Base-by-base conservation (phyloP, 2,888 invertebrate species). In the Cataglyphis rosenhaueri region DNA sequence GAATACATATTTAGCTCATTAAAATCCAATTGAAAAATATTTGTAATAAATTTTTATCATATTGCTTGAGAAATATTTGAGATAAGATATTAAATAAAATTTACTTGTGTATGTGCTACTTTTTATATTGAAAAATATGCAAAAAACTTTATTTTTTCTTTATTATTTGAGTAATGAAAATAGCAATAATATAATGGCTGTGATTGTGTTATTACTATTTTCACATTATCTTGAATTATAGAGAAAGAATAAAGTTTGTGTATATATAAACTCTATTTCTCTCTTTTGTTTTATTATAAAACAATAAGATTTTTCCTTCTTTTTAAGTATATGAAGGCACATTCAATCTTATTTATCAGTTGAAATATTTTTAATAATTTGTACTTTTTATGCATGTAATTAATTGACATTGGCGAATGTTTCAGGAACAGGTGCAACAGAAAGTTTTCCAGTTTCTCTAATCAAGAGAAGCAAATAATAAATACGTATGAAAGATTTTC, bases 371-470 rank as follows among this genome's bases (percentile, higher is more conserved):
- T 55, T 48, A 44, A 32, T 79, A 81, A 15, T 82, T 68, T 59
- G 35, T 82, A 48, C 38, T 82, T 52, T 52, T 76, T 81, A 62
- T 59, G 57, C 32, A 57, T 15, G 48, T 75, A 48, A 65, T 75
- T 41, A 71, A 75, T 82, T 79, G 59, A 84, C 48, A 25, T 61
- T 82, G 84, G 83, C 83, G 52, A 84, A 88, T 89, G 89, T 89
- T 89, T 87, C 87, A 89, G 89, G 86, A 38, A 79, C 81, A 84
- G 76, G 83, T 44, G 81, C 81, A 62, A 73, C 38, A 82, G 41
- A 70, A 78, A 81, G 62, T 73, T 84, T 84, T 78, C 76, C 79
- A 82, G 76, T 85, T 59, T 68, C 65, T 81, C 68, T 88, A 62
- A 64, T 57, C 38, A 81, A 84, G 66, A 81, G 79, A 83, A 82